These are phyloP conservation scores for Buathra laborator DNA, from an alignment of 2,888 invertebrate genomes.

Conservation along the genomic window DNA sequence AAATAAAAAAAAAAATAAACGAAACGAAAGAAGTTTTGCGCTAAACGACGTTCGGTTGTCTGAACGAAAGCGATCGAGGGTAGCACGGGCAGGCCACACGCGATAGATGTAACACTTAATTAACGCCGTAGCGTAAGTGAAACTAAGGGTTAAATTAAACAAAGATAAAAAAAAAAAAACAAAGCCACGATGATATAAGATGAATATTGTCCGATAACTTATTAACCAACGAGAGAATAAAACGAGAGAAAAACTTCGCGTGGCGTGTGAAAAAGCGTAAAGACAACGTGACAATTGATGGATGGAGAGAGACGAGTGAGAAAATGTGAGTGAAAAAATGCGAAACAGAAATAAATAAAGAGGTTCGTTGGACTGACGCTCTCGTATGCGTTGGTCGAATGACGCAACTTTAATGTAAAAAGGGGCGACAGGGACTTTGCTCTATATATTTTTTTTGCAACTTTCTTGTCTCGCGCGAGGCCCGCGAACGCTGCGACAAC, in stretches of 20 bases:
- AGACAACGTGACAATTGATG: constrained; percentile 20
- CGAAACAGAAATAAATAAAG: constrained; percentile 60
- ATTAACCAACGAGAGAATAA: constrained; percentile 69
- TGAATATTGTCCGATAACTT: constrained; percentile 72
- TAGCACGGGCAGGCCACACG: constrained; percentile 85
- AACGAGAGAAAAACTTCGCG: constrained; percentile 35
- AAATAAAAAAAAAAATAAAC: constrained; percentile 55
- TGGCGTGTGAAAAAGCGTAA: constrained; percentile 42
- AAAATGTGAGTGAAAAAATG: constrained; percentile 26
- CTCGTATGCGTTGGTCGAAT: constrained; percentile 82
- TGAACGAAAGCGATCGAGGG: constrained; percentile 75
- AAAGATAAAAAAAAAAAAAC: constrained; percentile 49
- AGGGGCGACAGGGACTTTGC: constrained; percentile 81
- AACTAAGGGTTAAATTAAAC: constrained; percentile 65
- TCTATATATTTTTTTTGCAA: constrained; percentile 73
- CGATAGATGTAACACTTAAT: constrained; percentile 83
- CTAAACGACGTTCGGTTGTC: constrained; percentile 38
- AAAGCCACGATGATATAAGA: constrained; percentile 53
- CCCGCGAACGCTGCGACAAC: constrained; percentile 43
- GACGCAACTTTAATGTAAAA: constrained; percentile 80
- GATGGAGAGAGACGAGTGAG: constrained; percentile 46
- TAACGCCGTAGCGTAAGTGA: constrained; percentile 81
- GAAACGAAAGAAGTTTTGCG: constrained; percentile 15
- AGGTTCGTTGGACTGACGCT: constrained; percentile 83
- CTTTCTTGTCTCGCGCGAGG: constrained; percentile 72